Percentiles rank a stretch among this genome's conserved stretches.
phyloP scores from a whole-genome alignment of 2,888 invertebrate genomes.

The Rapana venosa region DNA sequence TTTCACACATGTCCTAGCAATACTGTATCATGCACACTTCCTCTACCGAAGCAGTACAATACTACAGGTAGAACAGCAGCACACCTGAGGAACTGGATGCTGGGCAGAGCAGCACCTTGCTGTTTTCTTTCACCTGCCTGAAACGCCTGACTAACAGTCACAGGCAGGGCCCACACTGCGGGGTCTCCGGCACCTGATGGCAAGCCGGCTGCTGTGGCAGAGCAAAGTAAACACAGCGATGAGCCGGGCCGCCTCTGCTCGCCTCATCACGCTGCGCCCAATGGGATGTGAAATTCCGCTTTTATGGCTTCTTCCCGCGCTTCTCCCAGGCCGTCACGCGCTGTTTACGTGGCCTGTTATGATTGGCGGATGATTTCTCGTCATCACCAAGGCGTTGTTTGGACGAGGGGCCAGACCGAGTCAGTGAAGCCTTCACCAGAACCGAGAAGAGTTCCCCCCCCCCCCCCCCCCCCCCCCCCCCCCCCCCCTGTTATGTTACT shows the following conservation, averaged over 20 bases:
- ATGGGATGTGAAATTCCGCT: conserved; percentile 44
- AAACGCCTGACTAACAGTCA: background rate
- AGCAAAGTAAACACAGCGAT: conserved; percentile 25
- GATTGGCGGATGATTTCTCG: conserved; percentile 36
- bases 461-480: background rate
- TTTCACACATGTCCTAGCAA: too few species aligned
- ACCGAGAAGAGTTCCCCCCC: background rate
- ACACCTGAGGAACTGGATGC: background rate
- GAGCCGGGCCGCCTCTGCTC: conserved; percentile 13
- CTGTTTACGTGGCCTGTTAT: conserved; percentile 33
- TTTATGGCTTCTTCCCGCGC: conserved; percentile 37
- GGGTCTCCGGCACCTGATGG: background rate
- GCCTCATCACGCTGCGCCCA: conserved; percentile 31
- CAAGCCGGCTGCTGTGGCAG: background rate
- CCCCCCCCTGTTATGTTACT: background rate
- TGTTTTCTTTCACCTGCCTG: conserved; percentile 27
- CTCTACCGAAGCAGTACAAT: too few species aligned
- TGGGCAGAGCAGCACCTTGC: conserved; percentile 15
- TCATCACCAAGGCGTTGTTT: conserved; percentile 32
- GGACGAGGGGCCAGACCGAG: background rate
- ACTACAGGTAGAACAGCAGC: background rate
- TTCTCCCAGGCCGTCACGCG: conserved; percentile 8
- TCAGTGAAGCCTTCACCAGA: background rate
- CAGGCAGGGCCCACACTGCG: background rate
- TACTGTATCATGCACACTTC: too few species aligned